Base-by-base conservation (phyloP, 2,888 invertebrate species). In the Ectemnius cavifrons region DNA sequence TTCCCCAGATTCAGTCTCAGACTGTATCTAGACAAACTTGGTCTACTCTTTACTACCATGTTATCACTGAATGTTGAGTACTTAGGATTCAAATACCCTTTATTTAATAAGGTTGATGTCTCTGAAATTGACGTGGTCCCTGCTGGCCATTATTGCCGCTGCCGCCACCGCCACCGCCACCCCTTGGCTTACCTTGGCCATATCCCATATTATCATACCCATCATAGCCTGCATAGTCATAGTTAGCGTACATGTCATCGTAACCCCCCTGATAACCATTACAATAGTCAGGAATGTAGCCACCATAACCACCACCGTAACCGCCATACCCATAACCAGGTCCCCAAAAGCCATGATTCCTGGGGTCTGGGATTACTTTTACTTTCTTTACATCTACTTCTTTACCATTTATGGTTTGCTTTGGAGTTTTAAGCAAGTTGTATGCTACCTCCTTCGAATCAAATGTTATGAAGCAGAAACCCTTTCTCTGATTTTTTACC, bases 401-500 rank as follows among this genome's bases (percentile, higher is more conserved):
- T 83, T 93, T 93, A 37, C 92, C 93, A 60, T 92, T 93, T 75
- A 94, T 93, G 58, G 90, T 92, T 85, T 93, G 93, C 84, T 93
- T 93, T 6, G 93, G 92, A 23, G 92, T 92, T 83, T 93, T 93
- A 61, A 93, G 88, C 63, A 93, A 90, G 81, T 93, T 93, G 82
- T 93, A 93, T 14, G 93, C 94, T 4, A 93, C 92, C 76, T 93
- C 92, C 81, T 93, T 93, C 49, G 92, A 92, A 77, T 94, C 94
- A 85, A 94, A 94, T n/a, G 94, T 94, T 73, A 94, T 92, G 88
- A 94, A 94, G 85, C 94, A 94, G 87, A 94, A 94, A 18, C 93
- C 93, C 81, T 94, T 92, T 72, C 94, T 91, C 81, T 93, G 93
- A 82, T 94, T 94, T 88, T 93, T 94, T 75, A 92, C 91, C 87